Conservation (phyloP, 2,113 vertebrate genomes). For the Brachypteracias leptosomus region DNA sequence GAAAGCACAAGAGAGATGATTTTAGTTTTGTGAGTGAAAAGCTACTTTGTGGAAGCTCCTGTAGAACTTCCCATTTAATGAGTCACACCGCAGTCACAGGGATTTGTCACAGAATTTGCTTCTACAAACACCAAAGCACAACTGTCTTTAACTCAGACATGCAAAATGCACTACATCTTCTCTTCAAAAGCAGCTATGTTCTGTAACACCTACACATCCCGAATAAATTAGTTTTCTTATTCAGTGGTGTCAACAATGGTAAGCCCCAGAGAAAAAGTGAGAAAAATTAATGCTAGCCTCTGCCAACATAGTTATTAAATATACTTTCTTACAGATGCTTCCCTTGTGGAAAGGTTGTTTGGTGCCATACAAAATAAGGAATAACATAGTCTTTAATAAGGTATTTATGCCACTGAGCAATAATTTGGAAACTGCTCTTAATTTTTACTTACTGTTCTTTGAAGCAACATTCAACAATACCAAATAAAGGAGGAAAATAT, state of each 20-base stretch:
- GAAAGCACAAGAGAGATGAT: constrained; percentile 24
- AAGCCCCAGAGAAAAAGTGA: constrained; percentile 47
- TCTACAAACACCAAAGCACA: constrained; percentile 44
- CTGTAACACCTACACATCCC: constrained; percentile 63
- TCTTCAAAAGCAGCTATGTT: constrained; percentile 47
- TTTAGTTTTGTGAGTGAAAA: constrained; percentile 13
- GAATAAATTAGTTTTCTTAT: constrained; percentile 70
- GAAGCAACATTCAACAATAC: neutral
- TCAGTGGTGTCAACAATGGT: constrained; percentile 43
- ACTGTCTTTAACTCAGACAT: constrained; percentile 62
- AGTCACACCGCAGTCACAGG: constrained; percentile 43
- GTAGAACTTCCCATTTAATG: constrained; percentile 47
- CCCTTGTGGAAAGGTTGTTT: neutral
- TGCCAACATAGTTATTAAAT: constrained; percentile 35
- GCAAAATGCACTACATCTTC: constrained; percentile 51
- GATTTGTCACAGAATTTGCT: constrained; percentile 46
- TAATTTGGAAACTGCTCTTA: neutral
- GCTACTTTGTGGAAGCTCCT: constrained; percentile 37
- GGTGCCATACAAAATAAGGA: neutral
- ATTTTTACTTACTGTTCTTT: neutral
- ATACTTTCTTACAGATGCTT: constrained; percentile 33
- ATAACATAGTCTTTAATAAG: neutral
- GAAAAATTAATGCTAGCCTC: constrained; percentile 29
- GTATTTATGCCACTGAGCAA: neutral
- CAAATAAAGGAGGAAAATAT: neutral